Conservation (phyloP, 2,797 vertebrate genomes). For the Sylvilagus floridanus region DNA sequence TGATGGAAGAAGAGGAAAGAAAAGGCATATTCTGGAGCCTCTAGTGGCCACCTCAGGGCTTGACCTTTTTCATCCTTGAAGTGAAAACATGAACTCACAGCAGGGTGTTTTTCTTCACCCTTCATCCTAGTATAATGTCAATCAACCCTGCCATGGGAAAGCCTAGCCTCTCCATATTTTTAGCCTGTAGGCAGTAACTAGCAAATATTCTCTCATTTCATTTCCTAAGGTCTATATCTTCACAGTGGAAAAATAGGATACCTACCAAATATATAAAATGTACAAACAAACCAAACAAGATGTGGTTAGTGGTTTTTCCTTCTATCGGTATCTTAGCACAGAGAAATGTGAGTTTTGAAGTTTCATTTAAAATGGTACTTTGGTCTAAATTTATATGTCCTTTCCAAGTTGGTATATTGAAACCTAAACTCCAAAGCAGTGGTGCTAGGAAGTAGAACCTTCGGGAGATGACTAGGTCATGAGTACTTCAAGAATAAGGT, state of each 20-base stretch:
- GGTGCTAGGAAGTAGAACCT: not conserved
- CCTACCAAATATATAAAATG: not conserved
- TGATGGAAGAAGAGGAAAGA: not conserved
- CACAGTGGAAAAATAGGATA: not conserved
- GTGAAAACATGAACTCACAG: conserved; percentile 38
- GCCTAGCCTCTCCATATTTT: too few species aligned
- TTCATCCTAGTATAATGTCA: not conserved
- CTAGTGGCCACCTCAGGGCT: not conserved
- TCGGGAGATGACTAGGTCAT: too few species aligned
- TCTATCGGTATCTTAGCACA: not conserved
- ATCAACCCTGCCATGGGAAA: not conserved
- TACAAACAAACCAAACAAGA: not conserved
- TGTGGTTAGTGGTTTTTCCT: not conserved
- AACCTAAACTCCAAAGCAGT: not conserved
- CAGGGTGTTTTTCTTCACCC: not conserved
- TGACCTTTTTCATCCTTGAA: not conserved
- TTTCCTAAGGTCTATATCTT: not conserved
- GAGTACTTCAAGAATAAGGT: not conserved
- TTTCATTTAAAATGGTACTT: not conserved
- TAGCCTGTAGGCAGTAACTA: not conserved
- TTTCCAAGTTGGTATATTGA: not conserved
- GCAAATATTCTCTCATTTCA: not conserved
- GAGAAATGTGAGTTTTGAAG: not conserved
- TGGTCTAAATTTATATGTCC: not conserved
- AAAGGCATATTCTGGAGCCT: not conserved